Evolutionary conservation across 92 coral and sea anemone genomes (phyloP).

Genomic region (Paragorgia papillata): DNA sequence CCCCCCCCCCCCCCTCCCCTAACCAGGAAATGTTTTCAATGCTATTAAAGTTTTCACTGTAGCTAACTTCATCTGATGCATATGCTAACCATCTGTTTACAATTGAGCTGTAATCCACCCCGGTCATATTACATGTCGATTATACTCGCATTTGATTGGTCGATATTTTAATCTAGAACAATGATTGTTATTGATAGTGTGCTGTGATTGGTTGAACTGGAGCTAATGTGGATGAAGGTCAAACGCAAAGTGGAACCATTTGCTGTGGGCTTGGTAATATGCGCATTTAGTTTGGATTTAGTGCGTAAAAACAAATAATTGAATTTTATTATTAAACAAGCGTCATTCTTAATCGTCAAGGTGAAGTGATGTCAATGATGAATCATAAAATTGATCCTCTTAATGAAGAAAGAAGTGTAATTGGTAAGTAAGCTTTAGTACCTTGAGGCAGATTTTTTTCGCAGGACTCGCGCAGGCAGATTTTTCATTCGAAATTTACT

Average conservation of each 20-base stretch:
- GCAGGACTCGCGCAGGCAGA: too few species aligned
- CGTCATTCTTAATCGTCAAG: constrained; percentile 18
- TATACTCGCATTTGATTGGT: constrained; percentile 20
- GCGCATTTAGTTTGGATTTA: constrained; percentile 3
- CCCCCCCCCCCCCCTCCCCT: too few species aligned
- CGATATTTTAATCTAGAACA: background rate
- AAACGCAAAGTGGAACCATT: constrained; percentile 18
- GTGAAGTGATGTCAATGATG: constrained; percentile 46
- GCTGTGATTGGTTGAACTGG: background rate
- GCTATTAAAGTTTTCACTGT: too few species aligned
- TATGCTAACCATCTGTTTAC: too few species aligned
- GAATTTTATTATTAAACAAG: constrained; percentile 31
- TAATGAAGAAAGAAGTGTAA: constrained; percentile 36
- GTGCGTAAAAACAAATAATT: constrained; percentile 45
- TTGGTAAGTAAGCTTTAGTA: background rate
- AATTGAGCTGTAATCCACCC: too few species aligned
- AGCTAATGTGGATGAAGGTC: background rate
- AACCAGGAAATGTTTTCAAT: too few species aligned
- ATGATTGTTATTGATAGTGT: background rate
- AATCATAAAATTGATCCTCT: constrained; percentile 28
- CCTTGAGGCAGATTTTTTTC: too few species aligned
- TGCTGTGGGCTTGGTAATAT: background rate
- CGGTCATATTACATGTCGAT: too few species aligned
- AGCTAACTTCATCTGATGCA: too few species aligned
- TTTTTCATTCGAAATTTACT: too few species aligned